Evolutionary conservation across 2,797 vertebrate species (phyloP), one percentile per base, ranked within the genome.

Genomic region (Poecilia wingei): DNA sequence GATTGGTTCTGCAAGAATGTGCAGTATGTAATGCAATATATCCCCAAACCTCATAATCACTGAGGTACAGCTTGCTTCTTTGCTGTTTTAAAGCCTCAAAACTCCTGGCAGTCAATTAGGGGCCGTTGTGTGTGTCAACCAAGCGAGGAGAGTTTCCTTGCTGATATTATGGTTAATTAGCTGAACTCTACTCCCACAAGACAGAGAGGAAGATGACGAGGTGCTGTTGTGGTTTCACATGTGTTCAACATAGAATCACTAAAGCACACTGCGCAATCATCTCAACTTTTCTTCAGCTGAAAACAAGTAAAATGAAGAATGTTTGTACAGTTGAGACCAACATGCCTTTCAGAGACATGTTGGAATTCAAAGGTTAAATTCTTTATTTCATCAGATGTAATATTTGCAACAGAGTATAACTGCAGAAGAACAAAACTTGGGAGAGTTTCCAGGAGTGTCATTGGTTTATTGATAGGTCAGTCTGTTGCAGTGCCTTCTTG

Each of bases 161-260:
- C 93, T 94, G 94, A 94, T 94, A 94, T 94, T 94, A 95, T 91
- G 91, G 90, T 92, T 95, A 94, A 94, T 95, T 94, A 95, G 94
- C 93, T 93, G 89, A 83, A 93, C 88, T 90, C 79, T 46, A 86
- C 89, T 94, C 94, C 93, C 94, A 89, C 82, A 91, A 93, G 94
- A 94, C 88, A 57, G 83, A 82, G 81, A 85, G 76, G 83, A 80
- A 94, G 90, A 91, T 88, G 87, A 91, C 3, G 75, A 89, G 81
- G 93, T 89, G 91, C 91, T 93, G 90, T 93, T 93, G 93, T 84
- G 85, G 88, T 92, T 94, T 91, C 82, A 76, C 86, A 88, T 88
- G 85, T 41, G 36, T 89, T 92, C 79, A 82, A 84, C 79, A 81
- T 80, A 20, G 83, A 89, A 88, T 92, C 82, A 92, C 81, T 82